phyloP scores from a whole-genome alignment of 2,113 vertebrate species.

The Clarias batrachus region DNA sequence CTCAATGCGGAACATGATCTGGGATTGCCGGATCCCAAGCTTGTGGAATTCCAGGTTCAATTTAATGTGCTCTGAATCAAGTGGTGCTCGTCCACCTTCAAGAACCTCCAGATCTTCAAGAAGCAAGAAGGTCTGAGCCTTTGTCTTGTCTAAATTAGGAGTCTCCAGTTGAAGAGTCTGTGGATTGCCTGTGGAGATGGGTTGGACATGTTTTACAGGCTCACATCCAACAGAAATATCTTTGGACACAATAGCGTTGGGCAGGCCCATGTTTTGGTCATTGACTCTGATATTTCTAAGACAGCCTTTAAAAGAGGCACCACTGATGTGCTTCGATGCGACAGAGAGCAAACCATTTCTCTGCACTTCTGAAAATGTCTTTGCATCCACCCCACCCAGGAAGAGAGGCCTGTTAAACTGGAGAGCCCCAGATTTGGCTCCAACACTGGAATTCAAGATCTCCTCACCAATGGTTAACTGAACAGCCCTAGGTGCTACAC shows the following conservation, averaged over 20 bases:
- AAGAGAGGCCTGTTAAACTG: slow-evolving; percentile 74
- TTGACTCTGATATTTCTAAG: slow-evolving; percentile 76
- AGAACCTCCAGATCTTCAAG: slow-evolving; percentile 76
- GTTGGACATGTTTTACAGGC: slow-evolving; percentile 41
- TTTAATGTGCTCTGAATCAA: slow-evolving; percentile 80
- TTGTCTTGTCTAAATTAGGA: slow-evolving; percentile 46
- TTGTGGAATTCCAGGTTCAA: slow-evolving; percentile 76
- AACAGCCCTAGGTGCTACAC: slow-evolving; percentile 68
- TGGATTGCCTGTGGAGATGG: slow-evolving; percentile 14
- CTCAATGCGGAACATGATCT: slow-evolving; percentile 80
- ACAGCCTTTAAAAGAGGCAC: slow-evolving; percentile 86
- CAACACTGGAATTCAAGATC: slow-evolving; percentile 65
- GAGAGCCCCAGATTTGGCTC: slow-evolving; percentile 59
- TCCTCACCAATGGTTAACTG: slow-evolving; percentile 77
- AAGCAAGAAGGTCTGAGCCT: slow-evolving; percentile 64
- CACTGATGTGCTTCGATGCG: slow-evolving; percentile 59
- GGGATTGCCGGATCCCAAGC: slow-evolving; percentile 74
- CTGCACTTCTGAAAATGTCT: slow-evolving; percentile 59
- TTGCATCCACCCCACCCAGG: slow-evolving; percentile 76
- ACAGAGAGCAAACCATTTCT: slow-evolving; percentile 67
- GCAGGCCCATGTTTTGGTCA: slow-evolving; percentile 73
- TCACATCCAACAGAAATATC: slow-evolving; percentile 82
- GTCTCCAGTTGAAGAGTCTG: slow-evolving; percentile 31
- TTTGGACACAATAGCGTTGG: slow-evolving; percentile 76
- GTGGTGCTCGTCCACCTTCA: slow-evolving; percentile 75